Evolutionary conservation across 2,113 vertebrate species (phyloP).

Genomic region (Eretmochelys imbricata): DNA sequence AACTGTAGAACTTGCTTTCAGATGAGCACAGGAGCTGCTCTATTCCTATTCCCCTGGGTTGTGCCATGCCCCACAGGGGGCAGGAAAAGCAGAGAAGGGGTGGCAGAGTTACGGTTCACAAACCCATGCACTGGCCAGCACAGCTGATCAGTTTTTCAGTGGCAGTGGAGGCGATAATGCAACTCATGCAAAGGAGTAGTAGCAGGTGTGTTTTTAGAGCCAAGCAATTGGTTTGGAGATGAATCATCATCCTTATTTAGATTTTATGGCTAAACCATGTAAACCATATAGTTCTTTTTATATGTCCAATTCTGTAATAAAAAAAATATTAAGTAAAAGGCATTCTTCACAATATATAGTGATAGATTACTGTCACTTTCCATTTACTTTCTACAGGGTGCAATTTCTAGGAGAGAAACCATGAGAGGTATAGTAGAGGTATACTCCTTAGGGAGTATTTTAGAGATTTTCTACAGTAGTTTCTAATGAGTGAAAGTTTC

Average conservation of each 20-base stretch:
- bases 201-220: neutral
- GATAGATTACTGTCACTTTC: constrained; percentile 12
- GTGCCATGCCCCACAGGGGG: neutral
- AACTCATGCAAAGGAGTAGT: neutral
- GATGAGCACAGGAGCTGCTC: neutral
- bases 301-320: constrained; percentile 12
- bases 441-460: neutral
- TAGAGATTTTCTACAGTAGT: neutral
- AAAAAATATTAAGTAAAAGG: constrained; percentile 53
- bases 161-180: neutral
- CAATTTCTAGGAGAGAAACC: constrained; percentile 9
- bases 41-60: neutral
- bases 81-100: neutral
- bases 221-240: constrained; percentile 55
- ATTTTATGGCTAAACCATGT: neutral
- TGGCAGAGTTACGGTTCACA: neutral
- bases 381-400: constrained; percentile 16
- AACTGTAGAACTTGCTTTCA: neutral
- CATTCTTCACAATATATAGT: constrained; percentile 26
- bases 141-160: neutral
- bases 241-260: constrained; percentile 56
- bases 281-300: constrained; percentile 30
- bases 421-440: neutral
- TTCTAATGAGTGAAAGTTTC: neutral
- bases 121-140: neutral